Evolutionary conservation across 2,797 vertebrate genomes (phyloP).

Genomic region (Characodon lateralis): DNA sequence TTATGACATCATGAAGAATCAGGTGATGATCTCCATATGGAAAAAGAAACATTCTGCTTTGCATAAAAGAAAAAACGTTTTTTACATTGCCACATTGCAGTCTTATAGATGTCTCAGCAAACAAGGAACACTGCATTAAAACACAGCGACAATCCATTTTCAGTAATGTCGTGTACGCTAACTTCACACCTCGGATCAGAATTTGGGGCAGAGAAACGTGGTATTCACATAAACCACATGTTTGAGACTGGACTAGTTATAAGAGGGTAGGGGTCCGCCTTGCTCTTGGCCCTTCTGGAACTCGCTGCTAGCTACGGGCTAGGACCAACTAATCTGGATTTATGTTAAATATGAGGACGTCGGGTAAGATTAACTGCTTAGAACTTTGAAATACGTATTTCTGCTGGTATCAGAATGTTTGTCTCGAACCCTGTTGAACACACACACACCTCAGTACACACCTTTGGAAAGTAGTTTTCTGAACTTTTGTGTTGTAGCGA

Average conservation of each 20-base stretch:
- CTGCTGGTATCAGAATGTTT: not conserved
- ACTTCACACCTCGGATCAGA: not conserved
- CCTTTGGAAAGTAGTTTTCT: slow-evolving; percentile 98
- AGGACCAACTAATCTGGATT: not conserved
- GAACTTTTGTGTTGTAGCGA: slow-evolving; percentile 96
- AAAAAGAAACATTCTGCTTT: not conserved
- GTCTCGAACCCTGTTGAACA: not conserved
- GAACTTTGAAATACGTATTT: not conserved
- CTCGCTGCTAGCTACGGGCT: not conserved
- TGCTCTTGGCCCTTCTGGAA: not conserved
- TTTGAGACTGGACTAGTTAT: not conserved
- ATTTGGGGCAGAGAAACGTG: not conserved
- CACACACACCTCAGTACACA: slow-evolving; percentile 50
- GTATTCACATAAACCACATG: not conserved
- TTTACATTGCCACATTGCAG: not conserved
- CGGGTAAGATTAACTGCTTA: not conserved
- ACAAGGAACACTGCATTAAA: not conserved
- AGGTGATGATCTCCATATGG: not conserved
- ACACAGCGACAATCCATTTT: not conserved
- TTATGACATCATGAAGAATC: not conserved
- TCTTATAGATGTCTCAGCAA: too few species aligned
- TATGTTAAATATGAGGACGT: not conserved
- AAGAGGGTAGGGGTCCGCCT: not conserved
- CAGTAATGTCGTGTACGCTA: not conserved
- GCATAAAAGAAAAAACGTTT: too few species aligned